These are phyloP conservation scores for Umimayanthus kanabou DNA, from an alignment of 92 coral and sea anemone genomes.

Conservation along the genomic window DNA sequence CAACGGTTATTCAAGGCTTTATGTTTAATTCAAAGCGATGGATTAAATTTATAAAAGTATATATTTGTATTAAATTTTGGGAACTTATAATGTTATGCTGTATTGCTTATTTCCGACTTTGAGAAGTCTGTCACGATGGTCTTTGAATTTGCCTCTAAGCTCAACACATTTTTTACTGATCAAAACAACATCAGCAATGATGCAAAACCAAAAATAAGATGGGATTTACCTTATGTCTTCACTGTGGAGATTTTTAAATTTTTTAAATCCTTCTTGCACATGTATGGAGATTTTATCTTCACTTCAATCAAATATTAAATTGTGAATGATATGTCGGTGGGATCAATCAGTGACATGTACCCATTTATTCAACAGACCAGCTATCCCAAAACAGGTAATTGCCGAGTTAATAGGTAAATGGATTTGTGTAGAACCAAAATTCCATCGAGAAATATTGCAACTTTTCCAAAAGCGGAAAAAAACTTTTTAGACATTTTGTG, in stretches of 20 bases:
- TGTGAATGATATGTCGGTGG: background rate
- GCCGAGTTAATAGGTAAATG: background rate
- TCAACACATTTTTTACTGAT: background rate
- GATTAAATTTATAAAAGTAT: no score
- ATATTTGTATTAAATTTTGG: no score
- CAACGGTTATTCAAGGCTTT: no score
- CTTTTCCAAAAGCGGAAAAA: background rate
- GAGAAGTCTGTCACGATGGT: no score
- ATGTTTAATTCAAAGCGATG: no score
- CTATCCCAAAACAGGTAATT: background rate
- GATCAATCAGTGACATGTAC: background rate
- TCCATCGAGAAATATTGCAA: background rate
- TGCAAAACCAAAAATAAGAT: background rate
- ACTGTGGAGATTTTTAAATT: background rate
- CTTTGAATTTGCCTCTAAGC: no score
- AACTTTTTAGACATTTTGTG: background rate
- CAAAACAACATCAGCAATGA: no score
- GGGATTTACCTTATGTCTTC: background rate
- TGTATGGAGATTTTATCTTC: background rate
- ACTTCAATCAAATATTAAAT: background rate
- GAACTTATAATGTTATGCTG: no score
- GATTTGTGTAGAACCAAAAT: background rate
- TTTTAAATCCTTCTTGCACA: background rate
- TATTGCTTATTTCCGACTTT: no score
- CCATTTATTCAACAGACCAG: background rate